These are phyloP conservation scores for Machimus atricapillus DNA, from an alignment of 2,888 invertebrate species.

Conservation along the genomic window DNA sequence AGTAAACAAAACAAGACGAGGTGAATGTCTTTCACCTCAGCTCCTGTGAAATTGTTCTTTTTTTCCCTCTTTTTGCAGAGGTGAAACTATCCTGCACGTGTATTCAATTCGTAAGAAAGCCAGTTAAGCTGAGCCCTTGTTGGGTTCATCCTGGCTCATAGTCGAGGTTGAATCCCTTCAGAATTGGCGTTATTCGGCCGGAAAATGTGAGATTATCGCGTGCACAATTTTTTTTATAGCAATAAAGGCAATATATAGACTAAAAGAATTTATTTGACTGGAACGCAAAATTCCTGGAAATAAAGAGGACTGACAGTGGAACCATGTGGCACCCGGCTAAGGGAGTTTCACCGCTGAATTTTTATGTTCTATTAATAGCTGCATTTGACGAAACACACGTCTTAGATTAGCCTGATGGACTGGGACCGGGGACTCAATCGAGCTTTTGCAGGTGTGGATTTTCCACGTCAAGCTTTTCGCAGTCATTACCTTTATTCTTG, in stretches of 20 bases:
- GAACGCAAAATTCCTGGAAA: slow-evolving; percentile 18
- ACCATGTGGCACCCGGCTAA: not conserved
- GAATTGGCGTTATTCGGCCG: not conserved
- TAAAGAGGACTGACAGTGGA: not conserved
- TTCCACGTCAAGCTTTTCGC: slow-evolving; percentile 10
- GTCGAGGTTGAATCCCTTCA: not conserved
- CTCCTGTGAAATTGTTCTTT: not conserved
- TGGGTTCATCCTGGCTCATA: not conserved
- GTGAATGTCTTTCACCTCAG: not conserved
- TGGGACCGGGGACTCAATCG: not conserved
- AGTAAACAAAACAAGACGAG: not conserved
- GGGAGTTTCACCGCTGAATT: not conserved
- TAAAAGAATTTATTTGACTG: not conserved
- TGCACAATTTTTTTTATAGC: slow-evolving; percentile 1
- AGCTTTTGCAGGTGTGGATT: slow-evolving; percentile 12
- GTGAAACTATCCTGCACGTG: not conserved
- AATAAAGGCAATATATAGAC: slow-evolving; percentile 15
- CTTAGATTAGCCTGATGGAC: slow-evolving; percentile 8
- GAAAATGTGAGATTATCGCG: slow-evolving; percentile 14
- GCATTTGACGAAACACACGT: not conserved
- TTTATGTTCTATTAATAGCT: slow-evolving; percentile 20
- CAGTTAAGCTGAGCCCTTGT: not conserved
- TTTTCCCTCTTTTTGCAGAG: not conserved
- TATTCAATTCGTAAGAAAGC: not conserved
- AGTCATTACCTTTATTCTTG: not conserved